Evolutionary conservation across 2,113 vertebrate genomes (phyloP), one percentile per base, ranked within the genome.

Genomic region (Saccopteryx leptura): DNA sequence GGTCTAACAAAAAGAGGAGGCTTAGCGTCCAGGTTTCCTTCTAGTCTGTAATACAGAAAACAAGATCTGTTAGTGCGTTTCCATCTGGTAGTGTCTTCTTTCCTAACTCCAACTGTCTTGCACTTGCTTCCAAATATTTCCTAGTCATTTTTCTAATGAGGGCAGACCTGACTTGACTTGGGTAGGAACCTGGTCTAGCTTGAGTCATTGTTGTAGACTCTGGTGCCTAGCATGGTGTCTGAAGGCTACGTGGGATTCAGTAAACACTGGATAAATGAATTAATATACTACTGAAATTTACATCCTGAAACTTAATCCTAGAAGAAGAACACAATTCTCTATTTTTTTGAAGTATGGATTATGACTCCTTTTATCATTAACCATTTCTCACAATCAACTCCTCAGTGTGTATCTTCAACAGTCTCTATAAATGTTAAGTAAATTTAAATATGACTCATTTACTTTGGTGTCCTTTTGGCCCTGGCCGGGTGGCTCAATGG

Each of bases 381-480:
- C 3, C 4, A 50, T 28, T 11, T 88, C 17, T 31, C 66, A 19
- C 4, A 75, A 63, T 85, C 39, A 56, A 0, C 9, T 92, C 26
- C 26, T 24, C 18, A 65, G 5, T 9, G n/a, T 78, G 7, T 39
- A 46, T 81, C 24, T 52, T 79, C 0, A 18, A 24, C 39, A 52
- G n/a, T 50, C 26, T 93, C 7, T 33, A 13, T 69, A 83, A 65
- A 48, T 84, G 50, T 9, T 92, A 28, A 90, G 61, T 90, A 88
- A 68, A 39, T 81, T 65, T 93, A 89, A 84, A 48, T 60, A 69
- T 66, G 13, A n/a, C 11, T 60, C 15, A 68, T 54, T 66, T 31
- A 39, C 39, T 39, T 39, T 39, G 39, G 39, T 39, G 39, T 39
- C 39, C 39, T 39, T 39, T 39, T 39, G 39, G 39, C 39, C 39